Percentiles rank a stretch among this genome's conserved stretches.
Conservation (phyloP, 2,888 invertebrate species). For the Macrosoma leucophasiata region DNA sequence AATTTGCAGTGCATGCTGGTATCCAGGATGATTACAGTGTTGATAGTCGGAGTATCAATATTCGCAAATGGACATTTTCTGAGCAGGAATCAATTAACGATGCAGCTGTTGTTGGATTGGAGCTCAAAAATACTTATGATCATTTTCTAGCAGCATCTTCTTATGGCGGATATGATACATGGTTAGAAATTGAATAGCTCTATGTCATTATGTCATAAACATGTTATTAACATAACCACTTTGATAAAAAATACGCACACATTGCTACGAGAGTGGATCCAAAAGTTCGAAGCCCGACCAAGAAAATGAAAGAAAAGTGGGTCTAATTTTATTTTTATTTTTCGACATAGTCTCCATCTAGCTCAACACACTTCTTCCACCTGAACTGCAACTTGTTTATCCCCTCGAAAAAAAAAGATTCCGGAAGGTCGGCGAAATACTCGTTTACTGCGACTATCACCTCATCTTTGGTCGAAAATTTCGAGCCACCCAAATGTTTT, state of each 20-base stretch:
- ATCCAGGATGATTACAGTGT: slow-evolving; percentile 72
- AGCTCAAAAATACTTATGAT: slow-evolving; percentile 86
- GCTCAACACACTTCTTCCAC: no score
- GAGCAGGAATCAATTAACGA: slow-evolving; percentile 85
- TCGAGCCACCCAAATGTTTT: no score
- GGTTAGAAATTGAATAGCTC: slow-evolving; percentile 38
- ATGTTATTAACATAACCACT: not conserved
- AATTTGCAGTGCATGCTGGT: slow-evolving; percentile 79
- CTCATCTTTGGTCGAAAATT: no score
- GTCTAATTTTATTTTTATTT: no score
- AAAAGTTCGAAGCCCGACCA: no score
- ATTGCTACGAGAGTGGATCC: no score
- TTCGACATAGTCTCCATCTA: no score
- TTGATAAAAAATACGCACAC: slow-evolving; percentile 2
- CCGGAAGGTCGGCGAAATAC: no score
- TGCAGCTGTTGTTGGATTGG: slow-evolving; percentile 84
- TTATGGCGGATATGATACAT: slow-evolving; percentile 82
- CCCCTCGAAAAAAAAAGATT: no score
- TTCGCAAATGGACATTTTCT: slow-evolving; percentile 91
- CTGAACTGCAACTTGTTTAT: no score
- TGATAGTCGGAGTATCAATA: slow-evolving; percentile 79
- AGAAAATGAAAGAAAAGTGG: no score
- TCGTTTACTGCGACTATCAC: no score
- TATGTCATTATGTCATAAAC: not conserved
- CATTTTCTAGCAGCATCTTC: slow-evolving; percentile 89